phyloP scores from a whole-genome alignment of 2,888 invertebrate species.

The Palloptera scutellata region DNA sequence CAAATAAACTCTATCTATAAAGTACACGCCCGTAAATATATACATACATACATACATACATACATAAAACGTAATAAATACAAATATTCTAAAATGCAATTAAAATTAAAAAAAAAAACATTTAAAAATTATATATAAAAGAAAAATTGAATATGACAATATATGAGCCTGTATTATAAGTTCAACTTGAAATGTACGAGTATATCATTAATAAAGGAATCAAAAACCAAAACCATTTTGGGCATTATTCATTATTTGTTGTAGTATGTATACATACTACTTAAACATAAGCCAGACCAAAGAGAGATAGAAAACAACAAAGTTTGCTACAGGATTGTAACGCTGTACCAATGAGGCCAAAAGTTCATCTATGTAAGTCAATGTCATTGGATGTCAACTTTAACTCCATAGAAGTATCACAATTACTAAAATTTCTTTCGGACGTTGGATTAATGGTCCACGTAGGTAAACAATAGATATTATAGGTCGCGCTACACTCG shows the following conservation, averaged over 20 bases:
- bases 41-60: constrained; percentile 10
- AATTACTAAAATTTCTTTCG: too few species aligned
- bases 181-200: constrained; percentile 32
- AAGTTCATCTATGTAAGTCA: too few species aligned
- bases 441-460: too few species aligned
- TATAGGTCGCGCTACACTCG: too few species aligned
- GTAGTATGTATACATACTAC: too few species aligned
- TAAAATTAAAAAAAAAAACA: constrained; percentile 23
- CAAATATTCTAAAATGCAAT: constrained; percentile 15
- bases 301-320: neutral
- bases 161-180: constrained; percentile 38
- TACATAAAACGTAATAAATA: constrained; percentile 19
- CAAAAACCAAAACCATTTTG: constrained; percentile 31
- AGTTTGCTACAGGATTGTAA: neutral
- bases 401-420: too few species aligned
- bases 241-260: too few species aligned
- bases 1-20: constrained; percentile 24
- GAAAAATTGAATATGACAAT: constrained; percentile 37
- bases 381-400: too few species aligned
- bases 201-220: constrained; percentile 51
- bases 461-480: too few species aligned
- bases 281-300: too few species aligned
- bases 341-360: neutral
- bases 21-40: constrained; percentile 26
- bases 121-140: constrained; percentile 13